Evolutionary conservation across 2,113 vertebrate genomes (phyloP).

Genomic region (Romanogobio albipinnatus): DNA sequence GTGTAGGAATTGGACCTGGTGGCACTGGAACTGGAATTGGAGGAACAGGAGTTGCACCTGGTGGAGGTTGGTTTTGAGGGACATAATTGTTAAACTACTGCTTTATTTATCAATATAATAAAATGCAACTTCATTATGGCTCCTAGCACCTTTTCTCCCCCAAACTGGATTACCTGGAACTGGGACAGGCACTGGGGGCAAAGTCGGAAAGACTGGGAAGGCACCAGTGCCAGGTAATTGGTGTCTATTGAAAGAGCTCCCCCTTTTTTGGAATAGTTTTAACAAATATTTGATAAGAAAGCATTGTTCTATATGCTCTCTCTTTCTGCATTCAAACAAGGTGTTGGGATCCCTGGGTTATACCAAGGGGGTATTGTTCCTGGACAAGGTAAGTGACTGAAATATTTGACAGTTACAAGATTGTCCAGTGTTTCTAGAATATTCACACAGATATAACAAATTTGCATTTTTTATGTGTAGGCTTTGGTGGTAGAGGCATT

Average conservation of each 20-base stretch:
- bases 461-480: slow-evolving; percentile 34
- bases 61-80: slow-evolving; percentile 43
- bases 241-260: background rate
- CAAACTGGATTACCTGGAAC: slow-evolving; percentile 55
- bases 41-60: slow-evolving; percentile 31
- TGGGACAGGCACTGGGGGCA: slow-evolving; percentile 42
- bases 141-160: slow-evolving; percentile 48
- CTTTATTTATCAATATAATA: background rate
- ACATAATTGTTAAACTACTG: background rate
- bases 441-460: background rate
- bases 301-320: background rate
- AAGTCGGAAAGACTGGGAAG: slow-evolving; percentile 57
- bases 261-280: background rate
- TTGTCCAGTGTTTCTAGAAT: background rate
- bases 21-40: slow-evolving; percentile 23
- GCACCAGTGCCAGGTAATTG: slow-evolving; percentile 60
- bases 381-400: slow-evolving; percentile 54
- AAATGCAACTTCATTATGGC: background rate
- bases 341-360: slow-evolving; percentile 60
- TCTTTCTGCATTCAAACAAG: slow-evolving; percentile 38
- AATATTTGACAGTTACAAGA: background rate
- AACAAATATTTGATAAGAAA: background rate
- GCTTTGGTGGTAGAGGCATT: slow-evolving; percentile 57
- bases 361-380: slow-evolving; percentile 63
- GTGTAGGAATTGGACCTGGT: slow-evolving; percentile 20